Conservation (phyloP, 1,140 invertebrate species). For the Hermatobates lingyangjiaoensis region DNA sequence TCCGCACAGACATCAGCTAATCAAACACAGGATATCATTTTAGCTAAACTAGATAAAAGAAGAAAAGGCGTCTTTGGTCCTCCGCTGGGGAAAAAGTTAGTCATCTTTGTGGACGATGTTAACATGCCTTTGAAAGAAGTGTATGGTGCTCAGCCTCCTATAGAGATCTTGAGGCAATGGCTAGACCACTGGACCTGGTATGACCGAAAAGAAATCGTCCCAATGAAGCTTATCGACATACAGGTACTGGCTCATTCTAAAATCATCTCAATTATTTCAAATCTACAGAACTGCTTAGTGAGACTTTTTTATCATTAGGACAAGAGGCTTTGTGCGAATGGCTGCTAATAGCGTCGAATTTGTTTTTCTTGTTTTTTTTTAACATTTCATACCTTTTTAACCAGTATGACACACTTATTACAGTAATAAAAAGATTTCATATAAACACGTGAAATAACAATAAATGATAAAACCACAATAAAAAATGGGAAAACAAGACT, state of each 20-base stretch:
- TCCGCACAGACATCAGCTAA: slow-evolving; percentile 86
- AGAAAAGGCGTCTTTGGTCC: slow-evolving; percentile 88
- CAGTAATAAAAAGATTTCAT: no score
- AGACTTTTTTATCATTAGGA: background rate
- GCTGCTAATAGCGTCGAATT: no score
- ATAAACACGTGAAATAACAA: no score
- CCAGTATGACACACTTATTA: no score
- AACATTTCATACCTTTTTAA: no score
- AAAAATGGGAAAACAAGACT: no score
- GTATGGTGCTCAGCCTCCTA: slow-evolving; percentile 81
- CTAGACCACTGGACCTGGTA: slow-evolving; percentile 84
- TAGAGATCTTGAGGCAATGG: slow-evolving; percentile 76
- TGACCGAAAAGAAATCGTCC: slow-evolving; percentile 66
- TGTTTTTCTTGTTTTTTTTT: no score
- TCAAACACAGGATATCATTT: slow-evolving; percentile 87
- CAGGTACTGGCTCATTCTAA: slow-evolving; percentile 34
- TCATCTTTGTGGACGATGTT: slow-evolving; percentile 86
- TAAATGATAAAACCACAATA: no score
- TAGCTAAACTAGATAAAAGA: slow-evolving; percentile 84
- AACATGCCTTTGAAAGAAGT: slow-evolving; percentile 76
- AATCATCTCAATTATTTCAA: background rate
- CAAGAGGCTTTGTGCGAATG: slow-evolving; percentile 1
- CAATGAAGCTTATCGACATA: slow-evolving; percentile 74
- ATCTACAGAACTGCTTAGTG: background rate
- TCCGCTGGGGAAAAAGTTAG: slow-evolving; percentile 68